Base-by-base conservation (phyloP, 2,888 invertebrate genomes). In the Agrotis ipsilon region DNA sequence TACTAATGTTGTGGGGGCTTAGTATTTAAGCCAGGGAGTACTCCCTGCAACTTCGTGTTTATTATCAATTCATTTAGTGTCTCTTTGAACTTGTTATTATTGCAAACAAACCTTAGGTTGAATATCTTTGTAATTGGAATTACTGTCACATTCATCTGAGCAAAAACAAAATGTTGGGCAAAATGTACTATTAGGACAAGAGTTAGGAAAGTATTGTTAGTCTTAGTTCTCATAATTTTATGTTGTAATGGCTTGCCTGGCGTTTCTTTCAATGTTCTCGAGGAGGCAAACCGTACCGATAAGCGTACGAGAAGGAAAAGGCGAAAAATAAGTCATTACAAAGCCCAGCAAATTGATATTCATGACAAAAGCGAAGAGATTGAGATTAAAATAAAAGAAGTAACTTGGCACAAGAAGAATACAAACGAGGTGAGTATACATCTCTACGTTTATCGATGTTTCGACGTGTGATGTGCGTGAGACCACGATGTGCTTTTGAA, bases 361-460 rank as follows among this genome's bases (percentile, higher is more conserved):
- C 11, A 27, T 54, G 21, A 46, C 39, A 4, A 39, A 24, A 19
- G 6, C 3, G 24, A 69, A 48, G 46, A 48, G 5, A 3, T 21
- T 39, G 13, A 19, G 3, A 0, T n/a, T 39, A 16, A 14, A 19
- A 1, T 54, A 69, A 39, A 24, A 55, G 46, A 55, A 24, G 18
- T 14, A 32, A 18, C 14, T 55, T 6, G 5, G 19, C 18, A 1
- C 9, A 18, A 14, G 46, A 27, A 43, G 55, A 27, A n/a, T 19
- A 4, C 3, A 19, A 57, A 18, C 6, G 14, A 49, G 68, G 55
- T 69, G 48, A 70, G 68, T 70, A 27, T 27, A 9, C 54, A 24
- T 43, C n/a, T 48, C 68, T 69, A 27, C 19, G 27, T 21, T 43
- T 57, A 18, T 70, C 43, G 18, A 69, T 69, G 52, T 46, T 46